These are phyloP conservation scores for Leptobrachium leishanense DNA, from an alignment of 2,113 vertebrate genomes.

Conservation along the genomic window DNA sequence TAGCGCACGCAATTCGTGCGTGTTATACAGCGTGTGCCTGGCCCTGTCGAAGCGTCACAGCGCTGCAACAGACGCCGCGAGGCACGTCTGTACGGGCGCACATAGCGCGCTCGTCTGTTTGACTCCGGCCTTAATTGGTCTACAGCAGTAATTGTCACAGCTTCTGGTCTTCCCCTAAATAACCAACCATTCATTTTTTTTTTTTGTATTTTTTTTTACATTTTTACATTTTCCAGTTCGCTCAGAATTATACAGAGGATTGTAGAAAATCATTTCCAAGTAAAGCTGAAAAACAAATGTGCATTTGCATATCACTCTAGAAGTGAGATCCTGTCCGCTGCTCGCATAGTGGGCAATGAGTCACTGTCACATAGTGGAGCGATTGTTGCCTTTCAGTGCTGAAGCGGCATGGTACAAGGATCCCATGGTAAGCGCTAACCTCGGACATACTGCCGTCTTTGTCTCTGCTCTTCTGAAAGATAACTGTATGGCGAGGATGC, in stretches of 20 bases:
- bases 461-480: slow-evolving; percentile 4
- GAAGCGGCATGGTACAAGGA: slow-evolving; percentile 30
- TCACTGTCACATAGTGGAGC: slow-evolving; percentile 35
- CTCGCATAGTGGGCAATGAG: slow-evolving; percentile 31
- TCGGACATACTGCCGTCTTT: slow-evolving; percentile 3
- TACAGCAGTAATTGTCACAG: too few species aligned
- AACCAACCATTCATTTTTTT: too few species aligned
- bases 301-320: slow-evolving; percentile 36
- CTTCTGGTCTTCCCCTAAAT: too few species aligned
- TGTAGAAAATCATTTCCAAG: slow-evolving; percentile 4
- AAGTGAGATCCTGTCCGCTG: slow-evolving; percentile 1
- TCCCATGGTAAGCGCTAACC: slow-evolving; percentile 22
- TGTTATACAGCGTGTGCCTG: too few species aligned
- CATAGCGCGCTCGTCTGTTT: too few species aligned
- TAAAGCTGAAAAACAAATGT: slow-evolving; percentile 16
- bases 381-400: slow-evolving; percentile 39
- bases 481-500: slow-evolving; percentile 40
- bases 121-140: too few species aligned
- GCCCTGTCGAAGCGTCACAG: too few species aligned
- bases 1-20: too few species aligned
- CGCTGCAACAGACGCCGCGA: too few species aligned
- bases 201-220: too few species aligned
- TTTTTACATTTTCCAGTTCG: neutral
- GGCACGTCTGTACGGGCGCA: too few species aligned
- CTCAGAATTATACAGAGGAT: slow-evolving; percentile 17